phyloP scores from a whole-genome alignment of 1,140 invertebrate genomes.

The Theocolax elegans region DNA sequence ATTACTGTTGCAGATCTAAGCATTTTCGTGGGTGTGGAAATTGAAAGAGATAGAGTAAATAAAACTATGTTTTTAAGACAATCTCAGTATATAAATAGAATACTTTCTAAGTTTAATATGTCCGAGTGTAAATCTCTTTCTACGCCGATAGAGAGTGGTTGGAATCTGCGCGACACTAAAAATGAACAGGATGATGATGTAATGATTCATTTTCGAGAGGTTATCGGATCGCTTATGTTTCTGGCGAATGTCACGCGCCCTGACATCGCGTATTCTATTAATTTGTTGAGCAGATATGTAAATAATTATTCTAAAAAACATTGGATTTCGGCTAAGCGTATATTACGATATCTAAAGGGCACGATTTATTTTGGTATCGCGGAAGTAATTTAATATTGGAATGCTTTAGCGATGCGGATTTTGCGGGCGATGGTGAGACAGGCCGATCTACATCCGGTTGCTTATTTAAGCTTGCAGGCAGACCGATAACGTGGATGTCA shows the following conservation, averaged over 20 bases:
- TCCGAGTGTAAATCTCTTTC: slow-evolving; percentile 40
- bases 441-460: slow-evolving; percentile 47
- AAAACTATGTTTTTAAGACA: slow-evolving; percentile 27
- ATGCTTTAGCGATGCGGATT: slow-evolving; percentile 46
- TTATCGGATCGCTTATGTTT: not conserved
- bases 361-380: too few relatives aligned
- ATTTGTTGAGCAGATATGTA: too few relatives aligned
- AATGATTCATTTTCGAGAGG: not conserved
- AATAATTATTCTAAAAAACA: not conserved
- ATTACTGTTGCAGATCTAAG: not conserved
- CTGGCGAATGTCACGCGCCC: not conserved
- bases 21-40: not conserved
- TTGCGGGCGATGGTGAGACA: slow-evolving; percentile 42
- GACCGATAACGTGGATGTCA: slow-evolving; percentile 44
- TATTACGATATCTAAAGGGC: not conserved
- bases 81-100: slow-evolving; percentile 36
- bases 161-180: too few relatives aligned
- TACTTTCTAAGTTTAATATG: slow-evolving; percentile 47
- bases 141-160: slow-evolving; percentile 46
- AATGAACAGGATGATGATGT: not conserved
- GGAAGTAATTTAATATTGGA: not conserved
- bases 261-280: not conserved
- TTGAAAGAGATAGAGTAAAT: not conserved
- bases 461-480: slow-evolving; percentile 35
- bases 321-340: not conserved